Base-by-base conservation (phyloP, 2,797 vertebrate genomes). In the Vespertilio murinus region DNA sequence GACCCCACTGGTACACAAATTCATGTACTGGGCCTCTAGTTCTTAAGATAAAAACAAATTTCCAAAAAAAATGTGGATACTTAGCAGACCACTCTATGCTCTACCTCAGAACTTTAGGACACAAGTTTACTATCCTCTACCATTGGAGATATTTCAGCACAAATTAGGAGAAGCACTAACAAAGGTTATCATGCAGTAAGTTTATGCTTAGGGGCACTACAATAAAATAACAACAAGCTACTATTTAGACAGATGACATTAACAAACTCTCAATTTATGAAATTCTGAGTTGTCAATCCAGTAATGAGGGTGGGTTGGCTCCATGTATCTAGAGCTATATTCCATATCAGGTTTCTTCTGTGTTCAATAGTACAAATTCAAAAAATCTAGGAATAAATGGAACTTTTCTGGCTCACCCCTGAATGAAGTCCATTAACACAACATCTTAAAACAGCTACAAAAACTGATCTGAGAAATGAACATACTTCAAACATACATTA, bases 391-490 rank as follows among this genome's bases (percentile, higher is more conserved):
- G 45, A 70, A 59, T 7, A 47, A 88, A 49, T 7, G 65, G 28
- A 93, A 56, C 16, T 56, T 82, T 49, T 90, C 45, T 95, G 47
- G 38, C 28, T 93, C 65, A 90, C 90, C 13, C 30, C 23, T 54
- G 8, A 14, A 86, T 67, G 25, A 84, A 96, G 85, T 75, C 13
- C 33, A 90, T 42, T 65, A 74, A 56, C 2, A 69, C 2, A 8
- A 23, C 12, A 1, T 80, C 64, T 83, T 56, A 86, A 92, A 83
- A 86, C 4, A 92, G 86, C 80, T 52, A 22, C 7, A 78, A 23
- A 69, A 38, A 77, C 23, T 80, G 23, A 80, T 20, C 14, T 33
- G 2, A 84, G 14, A 81, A 75, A 77, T 40, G 7, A 93, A 80
- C 28, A 92, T 12, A 40, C 6, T 94, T 94, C 18, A 88, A 69